These are phyloP conservation scores for Myotis vivesi DNA, from an alignment of 2,797 vertebrate genomes.

Conservation along the genomic window DNA sequence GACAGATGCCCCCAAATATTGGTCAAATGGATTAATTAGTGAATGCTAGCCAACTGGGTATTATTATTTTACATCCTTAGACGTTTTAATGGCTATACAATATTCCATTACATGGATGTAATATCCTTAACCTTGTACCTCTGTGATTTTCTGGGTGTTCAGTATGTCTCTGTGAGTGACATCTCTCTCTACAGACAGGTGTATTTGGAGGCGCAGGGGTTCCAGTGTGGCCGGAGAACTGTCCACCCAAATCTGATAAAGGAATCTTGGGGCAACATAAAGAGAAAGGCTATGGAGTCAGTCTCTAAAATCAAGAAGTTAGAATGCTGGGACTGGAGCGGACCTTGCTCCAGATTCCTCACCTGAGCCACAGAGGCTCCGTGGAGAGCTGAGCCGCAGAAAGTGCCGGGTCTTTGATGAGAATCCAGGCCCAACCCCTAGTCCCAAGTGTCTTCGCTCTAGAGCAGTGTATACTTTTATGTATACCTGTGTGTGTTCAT, in stretches of 20 bases:
- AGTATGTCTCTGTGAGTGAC: background rate
- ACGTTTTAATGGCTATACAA: rapidly evolving
- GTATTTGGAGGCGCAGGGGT: background rate
- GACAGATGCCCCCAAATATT: no score
- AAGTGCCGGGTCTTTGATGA: background rate
- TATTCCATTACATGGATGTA: rapidly evolving
- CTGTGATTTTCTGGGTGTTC: background rate
- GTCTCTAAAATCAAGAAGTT: background rate
- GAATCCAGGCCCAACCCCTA: background rate
- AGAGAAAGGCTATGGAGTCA: background rate
- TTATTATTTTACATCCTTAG: background rate
- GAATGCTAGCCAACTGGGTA: background rate
- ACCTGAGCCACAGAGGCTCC: background rate
- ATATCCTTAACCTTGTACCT: background rate
- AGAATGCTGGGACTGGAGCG: background rate
- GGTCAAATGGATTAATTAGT: background rate
- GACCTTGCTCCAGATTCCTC: background rate
- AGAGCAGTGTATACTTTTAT: background rate
- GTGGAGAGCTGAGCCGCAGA: background rate
- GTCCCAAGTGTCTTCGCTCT: background rate
- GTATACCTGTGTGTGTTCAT: background rate
- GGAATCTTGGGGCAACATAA: rapidly evolving
- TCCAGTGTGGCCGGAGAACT: background rate
- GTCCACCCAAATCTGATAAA: background rate
- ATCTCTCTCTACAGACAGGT: background rate